Conservation (phyloP, 2,113 vertebrate species). For the Pedionomus torquatus region DNA sequence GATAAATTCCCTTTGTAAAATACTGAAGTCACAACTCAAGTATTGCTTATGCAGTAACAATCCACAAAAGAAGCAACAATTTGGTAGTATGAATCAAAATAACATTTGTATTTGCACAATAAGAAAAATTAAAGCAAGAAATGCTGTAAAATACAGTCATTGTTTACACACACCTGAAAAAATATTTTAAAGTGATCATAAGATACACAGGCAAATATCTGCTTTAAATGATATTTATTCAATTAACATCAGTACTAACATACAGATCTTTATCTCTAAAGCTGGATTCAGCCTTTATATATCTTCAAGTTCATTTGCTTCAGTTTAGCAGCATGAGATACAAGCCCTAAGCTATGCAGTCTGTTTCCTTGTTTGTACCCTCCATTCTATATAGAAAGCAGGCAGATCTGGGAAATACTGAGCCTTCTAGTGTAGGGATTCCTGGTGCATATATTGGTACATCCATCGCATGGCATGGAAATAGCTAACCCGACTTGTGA, state of each 20-base stretch:
- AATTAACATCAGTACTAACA: not conserved
- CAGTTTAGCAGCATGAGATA: not conserved
- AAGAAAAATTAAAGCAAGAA: not conserved
- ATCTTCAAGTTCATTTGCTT: not conserved
- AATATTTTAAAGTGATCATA: not conserved
- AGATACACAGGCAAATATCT: not conserved
- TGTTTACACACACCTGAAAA: not conserved
- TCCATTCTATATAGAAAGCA: fast-evolving
- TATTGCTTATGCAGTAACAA: not conserved
- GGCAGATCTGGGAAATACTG: not conserved
- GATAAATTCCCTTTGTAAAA: not conserved
- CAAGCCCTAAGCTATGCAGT: not conserved
- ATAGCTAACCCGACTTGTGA: not conserved
- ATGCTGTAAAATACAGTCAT: not conserved
- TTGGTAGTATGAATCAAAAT: not conserved
- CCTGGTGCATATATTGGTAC: not conserved
- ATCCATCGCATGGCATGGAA: not conserved
- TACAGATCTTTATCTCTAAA: not conserved
- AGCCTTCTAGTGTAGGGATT: not conserved
- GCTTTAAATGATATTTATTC: not conserved
- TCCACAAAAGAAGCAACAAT: not conserved
- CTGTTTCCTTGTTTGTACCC: not conserved
- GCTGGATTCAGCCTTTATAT: not conserved
- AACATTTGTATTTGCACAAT: not conserved
- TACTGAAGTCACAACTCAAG: not conserved